These are phyloP conservation scores for Cinclus cinclus DNA, from an alignment of 2,113 vertebrate species.

Conservation along the genomic window DNA sequence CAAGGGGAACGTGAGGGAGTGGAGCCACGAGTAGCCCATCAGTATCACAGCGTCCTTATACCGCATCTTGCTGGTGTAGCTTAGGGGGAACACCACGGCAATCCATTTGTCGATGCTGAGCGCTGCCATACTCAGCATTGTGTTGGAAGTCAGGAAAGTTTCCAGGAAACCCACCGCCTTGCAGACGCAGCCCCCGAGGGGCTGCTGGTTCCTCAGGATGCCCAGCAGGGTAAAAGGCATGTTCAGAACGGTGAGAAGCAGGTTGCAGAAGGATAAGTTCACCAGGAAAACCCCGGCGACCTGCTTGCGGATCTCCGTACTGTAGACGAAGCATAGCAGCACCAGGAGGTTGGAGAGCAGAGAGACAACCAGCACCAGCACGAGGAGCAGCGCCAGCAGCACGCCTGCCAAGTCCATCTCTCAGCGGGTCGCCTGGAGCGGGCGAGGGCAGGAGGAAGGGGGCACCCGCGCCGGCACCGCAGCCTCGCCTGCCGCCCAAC, in stretches of 20 bases:
- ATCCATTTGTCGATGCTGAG: slow-evolving; percentile 83
- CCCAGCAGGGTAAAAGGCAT: slow-evolving; percentile 79
- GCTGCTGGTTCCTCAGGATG: slow-evolving; percentile 62
- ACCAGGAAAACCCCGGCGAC: slow-evolving; percentile 78
- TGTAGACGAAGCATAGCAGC: slow-evolving; percentile 79
- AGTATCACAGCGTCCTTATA: slow-evolving; percentile 75
- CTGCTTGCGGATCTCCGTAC: slow-evolving; percentile 77
- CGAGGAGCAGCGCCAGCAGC: slow-evolving; percentile 74
- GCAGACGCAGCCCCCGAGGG: slow-evolving; percentile 71
- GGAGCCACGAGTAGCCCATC: slow-evolving; percentile 78
- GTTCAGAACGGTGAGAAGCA: slow-evolving; percentile 77
- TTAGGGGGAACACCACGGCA: slow-evolving; percentile 80
- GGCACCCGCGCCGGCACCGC: slow-evolving; percentile 6
- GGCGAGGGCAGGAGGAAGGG: slow-evolving; percentile 38
- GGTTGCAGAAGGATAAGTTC: slow-evolving; percentile 81
- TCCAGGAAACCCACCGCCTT: slow-evolving; percentile 74
- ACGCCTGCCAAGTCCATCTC: slow-evolving; percentile 80
- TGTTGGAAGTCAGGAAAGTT: slow-evolving; percentile 79
- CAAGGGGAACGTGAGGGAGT: slow-evolving; percentile 75
- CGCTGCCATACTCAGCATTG: slow-evolving; percentile 81
- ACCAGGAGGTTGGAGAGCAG: slow-evolving; percentile 78
- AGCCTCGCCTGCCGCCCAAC: slow-evolving; percentile 15
- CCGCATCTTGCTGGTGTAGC: slow-evolving; percentile 82
- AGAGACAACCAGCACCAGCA: slow-evolving; percentile 74
- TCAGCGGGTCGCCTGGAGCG: slow-evolving; percentile 56